phyloP scores from a whole-genome alignment of 2,888 invertebrate genomes.

The Ophion slaviceki region DNA sequence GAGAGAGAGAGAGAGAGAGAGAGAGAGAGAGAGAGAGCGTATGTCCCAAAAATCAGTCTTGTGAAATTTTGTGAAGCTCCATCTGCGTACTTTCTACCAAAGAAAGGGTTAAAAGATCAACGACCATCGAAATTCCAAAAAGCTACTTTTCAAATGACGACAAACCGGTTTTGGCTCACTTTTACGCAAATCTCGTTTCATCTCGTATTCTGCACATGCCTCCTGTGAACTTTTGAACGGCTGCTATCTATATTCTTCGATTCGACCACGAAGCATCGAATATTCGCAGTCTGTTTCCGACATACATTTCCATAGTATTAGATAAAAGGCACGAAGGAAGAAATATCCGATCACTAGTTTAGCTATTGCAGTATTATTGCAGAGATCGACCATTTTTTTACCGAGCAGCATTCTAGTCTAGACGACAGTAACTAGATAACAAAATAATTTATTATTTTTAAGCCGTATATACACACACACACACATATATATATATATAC shows the following conservation, averaged over 20 bases:
- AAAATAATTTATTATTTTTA: conserved; percentile 60
- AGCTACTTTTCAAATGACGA: background rate
- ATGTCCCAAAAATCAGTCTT: background rate
- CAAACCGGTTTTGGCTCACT: background rate
- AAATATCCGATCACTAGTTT: conserved; percentile 46
- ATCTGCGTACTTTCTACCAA: background rate
- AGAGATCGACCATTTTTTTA: conserved; percentile 49
- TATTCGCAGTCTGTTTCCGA: conserved; percentile 25
- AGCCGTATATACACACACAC: conserved; percentile 23
- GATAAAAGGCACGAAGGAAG: conserved; percentile 30
- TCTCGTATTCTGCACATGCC: no score
- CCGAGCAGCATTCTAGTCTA: conserved; percentile 64
- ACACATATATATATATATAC: background rate
- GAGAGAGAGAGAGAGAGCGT: no score
- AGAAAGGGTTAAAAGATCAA: background rate
- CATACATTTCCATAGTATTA: conserved; percentile 43
- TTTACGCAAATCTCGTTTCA: background rate
- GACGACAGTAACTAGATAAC: conserved; percentile 46
- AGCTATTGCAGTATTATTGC: conserved; percentile 55
- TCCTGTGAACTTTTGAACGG: background rate
- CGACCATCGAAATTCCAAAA: background rate
- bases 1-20: no score
- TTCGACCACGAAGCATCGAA: background rate
- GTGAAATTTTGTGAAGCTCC: background rate
- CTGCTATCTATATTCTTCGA: background rate